A percentile compares a stretch with the other conserved stretches of the same genome.
Conservation (phyloP, 1,140 invertebrate species). For the Drosophila ficusphila region DNA sequence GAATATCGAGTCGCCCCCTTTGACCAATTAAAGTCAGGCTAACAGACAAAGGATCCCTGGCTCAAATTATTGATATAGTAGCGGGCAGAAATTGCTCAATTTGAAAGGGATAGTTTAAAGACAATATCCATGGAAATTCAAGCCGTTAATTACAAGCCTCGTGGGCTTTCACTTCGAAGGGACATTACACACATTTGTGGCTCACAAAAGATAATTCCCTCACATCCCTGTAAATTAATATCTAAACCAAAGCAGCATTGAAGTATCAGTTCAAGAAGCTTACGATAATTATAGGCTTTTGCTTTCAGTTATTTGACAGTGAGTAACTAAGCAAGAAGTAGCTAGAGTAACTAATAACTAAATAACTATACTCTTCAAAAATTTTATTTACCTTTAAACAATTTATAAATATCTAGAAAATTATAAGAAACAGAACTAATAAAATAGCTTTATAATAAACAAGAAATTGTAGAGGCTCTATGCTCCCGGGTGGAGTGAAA, state of each 20-base stretch:
- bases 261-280: not conserved
- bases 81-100: not conserved
- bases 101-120: constrained; percentile 11
- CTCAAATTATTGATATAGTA: constrained; percentile 1
- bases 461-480: no score
- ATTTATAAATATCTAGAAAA: no score
- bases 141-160: not conserved
- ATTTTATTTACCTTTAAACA: no score
- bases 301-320: not conserved
- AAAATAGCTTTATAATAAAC: no score
- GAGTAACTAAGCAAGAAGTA: no score
- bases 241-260: not conserved
- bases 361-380: no score
- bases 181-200: not conserved
- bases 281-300: not conserved
- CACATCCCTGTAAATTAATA: not conserved
- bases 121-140: constrained; percentile 4
- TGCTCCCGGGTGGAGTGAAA: no score
- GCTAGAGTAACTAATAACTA: no score
- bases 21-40: constrained; percentile 59
- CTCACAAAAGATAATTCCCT: not conserved
- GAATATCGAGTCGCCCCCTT: constrained; percentile 44
- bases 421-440: no score
- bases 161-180: not conserved
- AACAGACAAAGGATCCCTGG: constrained; percentile 34